Percentiles rank a stretch among this genome's conserved stretches.
phyloP scores from a whole-genome alignment of 2,113 vertebrate species.

The Dicrurus megarhynchus region DNA sequence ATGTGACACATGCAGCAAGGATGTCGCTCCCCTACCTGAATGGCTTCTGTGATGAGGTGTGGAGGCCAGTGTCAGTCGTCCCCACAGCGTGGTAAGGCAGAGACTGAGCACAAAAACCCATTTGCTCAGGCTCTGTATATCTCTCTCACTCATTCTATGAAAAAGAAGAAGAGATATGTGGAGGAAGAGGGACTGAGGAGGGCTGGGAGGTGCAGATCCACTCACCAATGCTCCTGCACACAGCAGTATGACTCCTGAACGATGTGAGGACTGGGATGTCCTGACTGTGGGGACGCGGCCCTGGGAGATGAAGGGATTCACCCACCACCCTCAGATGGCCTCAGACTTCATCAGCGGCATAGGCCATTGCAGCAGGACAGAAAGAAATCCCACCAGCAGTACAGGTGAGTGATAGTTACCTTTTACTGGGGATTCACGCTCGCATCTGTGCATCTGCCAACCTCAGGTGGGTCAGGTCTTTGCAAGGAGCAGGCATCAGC shows the following conservation, averaged over 20 bases:
- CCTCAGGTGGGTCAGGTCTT: neutral
- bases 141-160: conserved; percentile 84
- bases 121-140: conserved; percentile 82
- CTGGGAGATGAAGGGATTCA: neutral
- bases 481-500: conserved; percentile 25
- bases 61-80: conserved; percentile 82
- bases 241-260: accelerated
- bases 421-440: conserved; percentile 31
- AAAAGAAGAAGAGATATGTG: neutral
- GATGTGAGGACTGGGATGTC: accelerated
- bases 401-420: neutral
- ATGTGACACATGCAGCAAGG: accelerated
- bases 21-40: conserved; percentile 71
- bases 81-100: conserved; percentile 86
- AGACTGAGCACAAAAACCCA: conserved; percentile 83
- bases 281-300: neutral
- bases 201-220: neutral
- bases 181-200: neutral
- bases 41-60: conserved; percentile 84
- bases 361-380: neutral
- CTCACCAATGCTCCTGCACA: accelerated
- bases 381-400: neutral
- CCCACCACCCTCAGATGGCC: neutral
- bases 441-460: conserved; percentile 14
- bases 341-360: neutral